Evolutionary conservation across 2,888 invertebrate species (phyloP), one percentile per base, ranked within the genome.

Genomic region (Ectemnius cavifrons): DNA sequence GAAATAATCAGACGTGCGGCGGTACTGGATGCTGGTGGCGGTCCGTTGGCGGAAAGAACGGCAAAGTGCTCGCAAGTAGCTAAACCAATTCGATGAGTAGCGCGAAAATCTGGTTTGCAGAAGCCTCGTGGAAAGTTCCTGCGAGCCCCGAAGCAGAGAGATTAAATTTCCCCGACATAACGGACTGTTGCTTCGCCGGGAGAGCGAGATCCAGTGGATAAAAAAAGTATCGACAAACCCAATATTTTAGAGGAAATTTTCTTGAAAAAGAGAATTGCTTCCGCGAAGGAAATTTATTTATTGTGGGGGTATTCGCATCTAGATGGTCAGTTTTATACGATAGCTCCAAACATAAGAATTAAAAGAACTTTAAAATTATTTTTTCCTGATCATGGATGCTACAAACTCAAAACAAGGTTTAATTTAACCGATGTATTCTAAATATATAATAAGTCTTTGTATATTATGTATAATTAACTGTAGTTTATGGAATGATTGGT

Each of bases 151-250:
- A 52, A 14, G n/a, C 52, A 16, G 52, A 16, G 5, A 52, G 52
- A 52, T 52, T 52, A 52, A 52, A 52, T 52, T 52, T 52, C 52
- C 52, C 52, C 14, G 16, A 52, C 52, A 52, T 13, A 52, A 52
- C n/a, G 52, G 16, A 52, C 52, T 14, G 52, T 52, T 16, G 16
- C 14, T 14, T 16, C 5, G 52, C 52, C 6, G 5, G 13, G 52
- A 52, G n/a, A 52, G 52, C 1, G 16, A 52, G 6, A 14, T 5
- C 14, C n/a, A 52, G 5, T 47, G n/a, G 13, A 20, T 18, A 47
- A 47, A 47, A 47, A 47, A n/a, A 47, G 47, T 23, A 23, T 23
- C 23, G 23, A 23, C 3, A 23, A 1, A 23, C 23, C 23, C 23
- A 23, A 23, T 23, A 23, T 23, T 23, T 2, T 23, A 3, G 23